Percentiles rank a stretch among this genome's conserved stretches.
phyloP scores from a whole-genome alignment of 2,113 vertebrate genomes.

The Brachypodius melanocephalos region DNA sequence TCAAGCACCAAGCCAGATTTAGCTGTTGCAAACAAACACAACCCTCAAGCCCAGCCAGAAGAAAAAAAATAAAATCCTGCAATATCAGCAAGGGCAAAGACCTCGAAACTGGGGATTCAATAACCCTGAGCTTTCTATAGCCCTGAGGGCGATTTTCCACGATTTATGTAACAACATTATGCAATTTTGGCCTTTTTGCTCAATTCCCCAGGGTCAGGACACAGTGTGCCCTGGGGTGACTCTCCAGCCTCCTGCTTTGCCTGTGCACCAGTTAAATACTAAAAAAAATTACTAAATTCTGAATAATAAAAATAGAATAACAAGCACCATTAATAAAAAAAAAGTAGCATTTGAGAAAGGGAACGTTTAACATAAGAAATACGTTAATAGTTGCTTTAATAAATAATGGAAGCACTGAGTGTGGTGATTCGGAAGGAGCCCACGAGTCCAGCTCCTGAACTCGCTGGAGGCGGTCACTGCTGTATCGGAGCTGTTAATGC shows the following conservation, averaged over 20 bases:
- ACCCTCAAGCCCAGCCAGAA: neutral
- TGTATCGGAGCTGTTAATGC: accelerated
- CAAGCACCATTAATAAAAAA: accelerated
- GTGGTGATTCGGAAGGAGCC: neutral
- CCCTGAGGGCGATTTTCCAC: accelerated
- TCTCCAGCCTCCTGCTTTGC: no score
- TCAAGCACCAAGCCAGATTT: neutral
- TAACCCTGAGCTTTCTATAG: neutral
- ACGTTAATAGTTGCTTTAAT: accelerated
- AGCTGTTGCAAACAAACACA: neutral
- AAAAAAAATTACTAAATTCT: accelerated
- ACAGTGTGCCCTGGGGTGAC: accelerated
- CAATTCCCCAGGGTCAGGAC: neutral
- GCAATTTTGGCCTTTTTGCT: neutral
- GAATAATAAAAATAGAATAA: accelerated
- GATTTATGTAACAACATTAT: accelerated
- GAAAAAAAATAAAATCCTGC: neutral
- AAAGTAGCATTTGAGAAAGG: accelerated
- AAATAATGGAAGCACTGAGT: neutral
- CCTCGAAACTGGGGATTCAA: accelerated
- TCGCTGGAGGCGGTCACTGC: accelerated
- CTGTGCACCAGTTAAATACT: accelerated
- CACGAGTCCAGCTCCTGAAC: neutral
- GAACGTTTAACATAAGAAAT: accelerated
- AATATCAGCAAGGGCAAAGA: neutral